Conservation (phyloP, 2,113 vertebrate species). For the Myrmecophaga tridactyla region DNA sequence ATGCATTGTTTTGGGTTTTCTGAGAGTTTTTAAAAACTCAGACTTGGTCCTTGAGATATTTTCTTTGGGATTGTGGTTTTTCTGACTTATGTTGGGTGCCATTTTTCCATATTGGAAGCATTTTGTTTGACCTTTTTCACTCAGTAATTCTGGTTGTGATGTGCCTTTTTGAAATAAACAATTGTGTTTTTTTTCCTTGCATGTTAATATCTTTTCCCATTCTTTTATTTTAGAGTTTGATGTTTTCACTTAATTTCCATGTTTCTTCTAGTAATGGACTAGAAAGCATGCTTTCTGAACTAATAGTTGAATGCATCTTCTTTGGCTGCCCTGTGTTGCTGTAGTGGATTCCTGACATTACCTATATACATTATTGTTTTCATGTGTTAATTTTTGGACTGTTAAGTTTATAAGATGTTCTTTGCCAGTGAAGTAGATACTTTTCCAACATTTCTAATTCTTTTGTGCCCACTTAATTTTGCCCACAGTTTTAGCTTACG, state of each 20-base stretch:
- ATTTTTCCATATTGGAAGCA: constrained; percentile 22
- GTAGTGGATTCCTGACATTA: constrained; percentile 35
- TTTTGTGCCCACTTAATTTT: constrained; percentile 29
- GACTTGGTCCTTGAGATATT: constrained; percentile 7
- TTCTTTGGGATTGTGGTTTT: neutral
- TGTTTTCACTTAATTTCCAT: neutral
- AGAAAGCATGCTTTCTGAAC: constrained; percentile 59
- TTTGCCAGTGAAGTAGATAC: neutral
- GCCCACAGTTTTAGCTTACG: neutral
- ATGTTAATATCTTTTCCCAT: neutral
- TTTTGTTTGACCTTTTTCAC: constrained; percentile 55
- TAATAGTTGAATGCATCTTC: constrained; percentile 20
- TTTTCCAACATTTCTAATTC: neutral
- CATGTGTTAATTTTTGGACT: constrained; percentile 21
- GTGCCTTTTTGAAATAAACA: neutral
- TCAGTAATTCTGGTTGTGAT: constrained; percentile 14
- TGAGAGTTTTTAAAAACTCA: constrained; percentile 19
- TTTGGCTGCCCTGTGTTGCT: constrained; percentile 44
- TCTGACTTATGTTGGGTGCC: constrained; percentile 17
- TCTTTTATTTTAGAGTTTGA: neutral
- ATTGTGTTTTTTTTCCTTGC: neutral
- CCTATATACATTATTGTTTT: neutral
- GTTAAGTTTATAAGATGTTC: constrained; percentile 15
- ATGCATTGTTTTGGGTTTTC: neutral
- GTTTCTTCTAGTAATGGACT: constrained; percentile 19